These are phyloP conservation scores for Seriola quinqueradiata DNA, from an alignment of 2,113 vertebrate genomes.

Conservation along the genomic window DNA sequence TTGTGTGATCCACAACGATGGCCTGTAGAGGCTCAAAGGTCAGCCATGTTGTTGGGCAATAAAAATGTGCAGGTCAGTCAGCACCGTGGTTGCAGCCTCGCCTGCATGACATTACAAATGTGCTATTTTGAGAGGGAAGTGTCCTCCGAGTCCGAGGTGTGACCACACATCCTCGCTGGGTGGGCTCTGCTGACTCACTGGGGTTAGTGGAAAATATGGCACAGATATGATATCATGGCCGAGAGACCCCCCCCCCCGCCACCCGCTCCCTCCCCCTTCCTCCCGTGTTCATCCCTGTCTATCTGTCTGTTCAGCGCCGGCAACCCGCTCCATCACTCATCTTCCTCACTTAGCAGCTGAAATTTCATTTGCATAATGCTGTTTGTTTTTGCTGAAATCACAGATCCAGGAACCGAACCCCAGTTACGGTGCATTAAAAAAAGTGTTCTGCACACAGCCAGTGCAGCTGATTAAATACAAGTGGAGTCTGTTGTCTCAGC, in stretches of 20 bases:
- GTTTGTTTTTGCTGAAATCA: constrained; percentile 72
- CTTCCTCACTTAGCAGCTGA: constrained; percentile 53
- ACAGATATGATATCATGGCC: constrained; percentile 71
- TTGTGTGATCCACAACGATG: constrained; percentile 45
- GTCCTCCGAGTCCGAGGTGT: constrained; percentile 80
- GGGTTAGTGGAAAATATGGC: constrained; percentile 65
- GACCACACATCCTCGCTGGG: constrained; percentile 70
- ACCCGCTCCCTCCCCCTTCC: background rate
- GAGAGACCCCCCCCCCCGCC: constrained; percentile 27
- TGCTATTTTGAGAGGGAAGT: constrained; percentile 73
- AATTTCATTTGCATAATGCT: constrained; percentile 67
- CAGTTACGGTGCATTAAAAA: constrained; percentile 69
- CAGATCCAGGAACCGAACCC: constrained; percentile 62
- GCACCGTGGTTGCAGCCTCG: constrained; percentile 39
- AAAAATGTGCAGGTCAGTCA: constrained; percentile 73
- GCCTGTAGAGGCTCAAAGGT: constrained; percentile 78
- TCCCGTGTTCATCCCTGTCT: background rate
- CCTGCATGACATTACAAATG: constrained; percentile 79
- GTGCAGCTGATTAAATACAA: constrained; percentile 74
- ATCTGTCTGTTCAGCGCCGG: constrained; percentile 27
- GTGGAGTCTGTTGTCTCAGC: constrained; percentile 66
- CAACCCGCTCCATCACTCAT: constrained; percentile 63
- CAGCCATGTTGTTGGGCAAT: constrained; percentile 76
- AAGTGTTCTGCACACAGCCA: constrained; percentile 65
- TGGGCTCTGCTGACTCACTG: constrained; percentile 74